Conservation (phyloP, 2,113 vertebrate genomes). For the Isichthys henryi region DNA sequence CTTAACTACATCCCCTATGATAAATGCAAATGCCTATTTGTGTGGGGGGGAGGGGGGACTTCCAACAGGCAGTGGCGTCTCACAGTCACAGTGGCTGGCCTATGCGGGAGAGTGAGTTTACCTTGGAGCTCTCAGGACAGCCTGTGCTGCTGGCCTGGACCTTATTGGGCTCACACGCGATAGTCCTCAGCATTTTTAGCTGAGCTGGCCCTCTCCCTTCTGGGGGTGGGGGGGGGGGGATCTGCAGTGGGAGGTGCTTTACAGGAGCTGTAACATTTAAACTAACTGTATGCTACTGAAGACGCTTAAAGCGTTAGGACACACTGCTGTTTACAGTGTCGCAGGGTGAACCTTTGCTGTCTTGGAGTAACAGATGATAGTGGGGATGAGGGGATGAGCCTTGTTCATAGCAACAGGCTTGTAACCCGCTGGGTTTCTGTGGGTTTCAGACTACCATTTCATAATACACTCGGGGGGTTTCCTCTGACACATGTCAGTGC, state of each 20-base stretch:
- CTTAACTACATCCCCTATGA: background rate
- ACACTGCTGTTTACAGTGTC: background rate
- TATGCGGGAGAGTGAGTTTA: background rate
- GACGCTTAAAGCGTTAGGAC: background rate
- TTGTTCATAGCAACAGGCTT: background rate
- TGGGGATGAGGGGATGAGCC: background rate
- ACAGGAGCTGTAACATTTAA: background rate
- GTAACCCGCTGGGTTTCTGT: background rate
- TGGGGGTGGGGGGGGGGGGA: background rate
- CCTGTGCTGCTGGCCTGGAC: background rate
- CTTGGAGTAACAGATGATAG: background rate
- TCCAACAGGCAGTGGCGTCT: background rate
- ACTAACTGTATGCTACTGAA: background rate
- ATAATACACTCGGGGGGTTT: slow-evolving; percentile 6
- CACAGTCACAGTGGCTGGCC: background rate
- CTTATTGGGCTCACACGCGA: background rate
- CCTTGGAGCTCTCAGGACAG: background rate
- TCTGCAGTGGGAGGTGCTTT: background rate
- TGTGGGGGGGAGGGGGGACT: background rate
- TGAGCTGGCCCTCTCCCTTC: background rate
- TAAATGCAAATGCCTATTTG: slow-evolving; percentile 1
- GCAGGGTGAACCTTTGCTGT: background rate
- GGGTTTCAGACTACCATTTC: background rate
- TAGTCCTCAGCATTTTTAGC: background rate
- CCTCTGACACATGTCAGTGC: slow-evolving; percentile 53